These are phyloP conservation scores for Sphaerophoria taeniata DNA, from an alignment of 2,888 invertebrate genomes.

Conservation along the genomic window DNA sequence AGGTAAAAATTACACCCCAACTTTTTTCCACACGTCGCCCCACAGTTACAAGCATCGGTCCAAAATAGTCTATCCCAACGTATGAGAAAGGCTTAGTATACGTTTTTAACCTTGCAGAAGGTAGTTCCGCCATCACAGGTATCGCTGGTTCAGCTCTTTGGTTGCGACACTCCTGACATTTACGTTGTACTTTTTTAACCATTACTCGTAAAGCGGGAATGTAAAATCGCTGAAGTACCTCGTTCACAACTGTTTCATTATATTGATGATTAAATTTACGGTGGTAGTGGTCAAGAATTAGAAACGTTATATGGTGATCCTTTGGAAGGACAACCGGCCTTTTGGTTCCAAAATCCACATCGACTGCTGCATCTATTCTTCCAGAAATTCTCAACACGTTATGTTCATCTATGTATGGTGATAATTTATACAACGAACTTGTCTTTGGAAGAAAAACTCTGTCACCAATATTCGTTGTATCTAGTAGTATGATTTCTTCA, in stretches of 20 bases:
- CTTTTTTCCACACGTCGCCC: slow-evolving; percentile 32
- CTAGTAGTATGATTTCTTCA: slow-evolving; percentile 20
- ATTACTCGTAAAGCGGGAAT: slow-evolving; percentile 20
- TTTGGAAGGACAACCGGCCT: slow-evolving; percentile 26
- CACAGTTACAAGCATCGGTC: neutral
- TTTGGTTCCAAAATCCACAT: slow-evolving; percentile 6
- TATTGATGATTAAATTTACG: slow-evolving; percentile 16
- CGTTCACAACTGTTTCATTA: slow-evolving; percentile 56
- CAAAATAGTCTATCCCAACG: neutral
- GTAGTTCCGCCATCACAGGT: slow-evolving; percentile 24
- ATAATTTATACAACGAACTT: slow-evolving; percentile 38
- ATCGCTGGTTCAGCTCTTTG: slow-evolving; percentile 14
- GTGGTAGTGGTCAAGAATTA: slow-evolving; percentile 9
- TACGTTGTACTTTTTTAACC: slow-evolving; percentile 23
- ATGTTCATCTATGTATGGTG: slow-evolving; percentile 31
- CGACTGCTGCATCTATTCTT: slow-evolving; percentile 35
- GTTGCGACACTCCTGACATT: slow-evolving; percentile 19
- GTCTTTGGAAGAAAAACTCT: slow-evolving; percentile 33
- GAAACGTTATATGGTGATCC: slow-evolving; percentile 17
- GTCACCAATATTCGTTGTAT: slow-evolving; percentile 5
- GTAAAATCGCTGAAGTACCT: slow-evolving; percentile 45
- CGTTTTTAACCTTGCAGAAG: neutral
- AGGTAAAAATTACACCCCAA: neutral
- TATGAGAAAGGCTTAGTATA: neutral
- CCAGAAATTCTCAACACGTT: slow-evolving; percentile 17